These are phyloP conservation scores for Oncorhynchus mykiss DNA, from an alignment of 2,113 vertebrate genomes.

Conservation along the genomic window DNA sequence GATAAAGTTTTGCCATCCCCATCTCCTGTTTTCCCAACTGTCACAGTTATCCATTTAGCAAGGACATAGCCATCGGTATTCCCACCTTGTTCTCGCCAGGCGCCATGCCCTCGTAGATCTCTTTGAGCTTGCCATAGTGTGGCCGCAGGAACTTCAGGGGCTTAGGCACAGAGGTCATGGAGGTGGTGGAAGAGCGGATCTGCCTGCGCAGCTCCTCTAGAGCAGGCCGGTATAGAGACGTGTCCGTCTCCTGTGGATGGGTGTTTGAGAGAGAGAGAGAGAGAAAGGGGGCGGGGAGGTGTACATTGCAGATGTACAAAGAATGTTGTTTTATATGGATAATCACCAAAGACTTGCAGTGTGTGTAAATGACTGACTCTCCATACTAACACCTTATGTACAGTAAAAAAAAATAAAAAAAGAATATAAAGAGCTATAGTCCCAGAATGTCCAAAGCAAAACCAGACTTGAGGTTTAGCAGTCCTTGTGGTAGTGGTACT, in stretches of 20 bases:
- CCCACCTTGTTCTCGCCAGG: constrained; percentile 89
- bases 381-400: too few species aligned
- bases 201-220: constrained; percentile 90
- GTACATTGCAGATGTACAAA: not conserved
- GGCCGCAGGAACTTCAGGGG: constrained; percentile 96
- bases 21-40: not conserved
- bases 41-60: not conserved
- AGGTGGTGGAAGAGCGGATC: constrained; percentile 97
- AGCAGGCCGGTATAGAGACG: constrained; percentile 82
- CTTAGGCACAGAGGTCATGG: constrained; percentile 99
- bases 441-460: too few species aligned
- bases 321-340: too few species aligned
- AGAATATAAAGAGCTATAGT: too few species aligned
- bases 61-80: not conserved
- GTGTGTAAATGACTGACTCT: too few species aligned
- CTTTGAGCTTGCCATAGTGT: constrained; percentile 93
- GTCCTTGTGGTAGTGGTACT: constrained; percentile 60
- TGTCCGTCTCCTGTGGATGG: constrained; percentile 81
- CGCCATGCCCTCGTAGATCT: constrained; percentile 90
- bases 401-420: too few species aligned
- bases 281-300: not conserved
- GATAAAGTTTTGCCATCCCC: not conserved
- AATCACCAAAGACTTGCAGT: too few species aligned
- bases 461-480: not conserved
- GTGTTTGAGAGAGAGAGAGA: not conserved